Conservation (phyloP, 2,888 invertebrate species). For the Pristionchus japonicus region DNA sequence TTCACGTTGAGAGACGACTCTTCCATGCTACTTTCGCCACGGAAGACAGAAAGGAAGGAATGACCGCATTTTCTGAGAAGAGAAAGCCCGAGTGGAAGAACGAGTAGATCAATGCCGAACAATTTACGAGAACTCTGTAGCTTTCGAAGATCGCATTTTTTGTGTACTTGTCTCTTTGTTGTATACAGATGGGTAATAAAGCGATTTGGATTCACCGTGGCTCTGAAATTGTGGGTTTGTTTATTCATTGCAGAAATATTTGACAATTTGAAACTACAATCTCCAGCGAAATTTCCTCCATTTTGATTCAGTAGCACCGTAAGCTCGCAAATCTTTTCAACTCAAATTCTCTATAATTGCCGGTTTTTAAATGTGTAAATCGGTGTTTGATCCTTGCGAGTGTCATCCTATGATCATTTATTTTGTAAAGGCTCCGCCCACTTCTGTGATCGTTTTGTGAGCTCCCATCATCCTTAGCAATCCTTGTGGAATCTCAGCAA, state of each 20-base stretch:
- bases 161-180: background rate
- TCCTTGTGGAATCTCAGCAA: background rate
- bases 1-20: constrained; percentile 88
- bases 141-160: background rate
- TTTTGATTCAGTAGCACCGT: too few species aligned
- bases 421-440: background rate
- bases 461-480: constrained; percentile 14
- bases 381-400: background rate
- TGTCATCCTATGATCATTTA: background rate
- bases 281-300: too few species aligned
- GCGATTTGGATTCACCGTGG: background rate
- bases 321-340: too few species aligned
- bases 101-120: constrained; percentile 40
- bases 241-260: background rate
- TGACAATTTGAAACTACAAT: too few species aligned
- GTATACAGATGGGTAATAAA: background rate
- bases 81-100: constrained; percentile 86
- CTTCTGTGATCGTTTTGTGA: background rate
- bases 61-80: constrained; percentile 96
- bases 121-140: too few species aligned
- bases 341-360: too few species aligned
- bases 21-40: constrained; percentile 98
- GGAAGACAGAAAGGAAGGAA: constrained; percentile 95
- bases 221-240: background rate
- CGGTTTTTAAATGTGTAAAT: background rate